A percentile compares a stretch with the other conserved stretches of the same genome.
Conservation (phyloP, 2,888 invertebrate genomes). For the Polia nebulosa region DNA sequence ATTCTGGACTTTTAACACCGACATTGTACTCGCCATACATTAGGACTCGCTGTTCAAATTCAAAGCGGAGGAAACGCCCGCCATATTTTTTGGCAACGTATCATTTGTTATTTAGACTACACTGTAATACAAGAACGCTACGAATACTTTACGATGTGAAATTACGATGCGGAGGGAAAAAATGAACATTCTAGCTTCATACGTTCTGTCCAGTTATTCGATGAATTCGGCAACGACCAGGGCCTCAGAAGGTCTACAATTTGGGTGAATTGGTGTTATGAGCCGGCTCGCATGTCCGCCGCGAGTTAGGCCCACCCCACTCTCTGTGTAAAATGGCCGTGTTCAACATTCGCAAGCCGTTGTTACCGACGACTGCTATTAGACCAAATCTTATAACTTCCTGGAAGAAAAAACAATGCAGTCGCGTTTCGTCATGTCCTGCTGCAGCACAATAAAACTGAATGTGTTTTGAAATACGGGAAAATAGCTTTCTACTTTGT, state of each 20-base stretch:
- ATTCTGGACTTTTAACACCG: conserved; percentile 24
- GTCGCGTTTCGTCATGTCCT: conserved; percentile 33
- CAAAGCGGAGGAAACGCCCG: conserved; percentile 48
- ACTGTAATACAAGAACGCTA: conserved; percentile 65
- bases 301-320: conserved; percentile 63
- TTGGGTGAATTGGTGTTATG: conserved; percentile 68
- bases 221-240: conserved; percentile 44
- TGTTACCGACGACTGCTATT: conserved; percentile 58
- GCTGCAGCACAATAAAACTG: conserved; percentile 30
- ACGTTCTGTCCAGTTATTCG: conserved; percentile 64
- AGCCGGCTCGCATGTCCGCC: conserved; percentile 72
- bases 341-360: conserved; percentile 68
- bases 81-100: conserved; percentile 68
- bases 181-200: conserved; percentile 70
- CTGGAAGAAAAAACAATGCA: conserved; percentile 29
- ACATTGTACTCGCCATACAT: conserved; percentile 34
- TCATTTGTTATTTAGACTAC: conserved; percentile 69
- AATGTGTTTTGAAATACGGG: conserved; percentile 25
- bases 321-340: conserved; percentile 73
- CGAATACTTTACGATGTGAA: conserved; percentile 69
- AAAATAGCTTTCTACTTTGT: conserved; percentile 42
- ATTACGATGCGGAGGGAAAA: conserved; percentile 71
- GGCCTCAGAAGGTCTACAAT: conserved; percentile 65
- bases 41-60: conserved; percentile 47
- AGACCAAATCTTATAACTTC: conserved; percentile 52